Percentiles rank a stretch among this genome's conserved stretches.
phyloP scores from a whole-genome alignment of 2,888 invertebrate genomes.

The Pammene fasciana region DNA sequence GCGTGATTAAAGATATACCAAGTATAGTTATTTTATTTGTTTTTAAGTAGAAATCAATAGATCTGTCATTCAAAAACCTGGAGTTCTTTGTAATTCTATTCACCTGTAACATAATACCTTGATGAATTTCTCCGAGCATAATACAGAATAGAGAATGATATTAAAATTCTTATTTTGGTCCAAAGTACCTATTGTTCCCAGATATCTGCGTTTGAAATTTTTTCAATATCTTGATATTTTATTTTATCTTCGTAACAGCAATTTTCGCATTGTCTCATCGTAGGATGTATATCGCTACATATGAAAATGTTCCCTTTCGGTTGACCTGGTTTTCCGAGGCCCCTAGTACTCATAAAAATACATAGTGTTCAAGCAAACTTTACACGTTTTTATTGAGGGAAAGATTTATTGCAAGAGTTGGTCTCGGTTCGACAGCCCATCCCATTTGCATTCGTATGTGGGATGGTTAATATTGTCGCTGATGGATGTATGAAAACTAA shows the following conservation, averaged over 20 bases:
- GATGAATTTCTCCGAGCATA: neutral
- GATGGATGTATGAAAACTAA: neutral
- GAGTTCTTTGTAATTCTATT: no score
- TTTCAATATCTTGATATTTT: neutral
- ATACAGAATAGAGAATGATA: neutral
- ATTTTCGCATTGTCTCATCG: neutral
- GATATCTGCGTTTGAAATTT: neutral
- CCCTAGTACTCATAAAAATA: conserved; percentile 15
- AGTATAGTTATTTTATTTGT: no score
- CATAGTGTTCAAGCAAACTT: conserved; percentile 15
- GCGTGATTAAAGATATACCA: no score
- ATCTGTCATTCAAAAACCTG: no score
- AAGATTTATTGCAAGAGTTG: conserved; percentile 9
- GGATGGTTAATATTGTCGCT: neutral
- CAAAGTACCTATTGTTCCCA: no score
- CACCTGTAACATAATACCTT: no score
- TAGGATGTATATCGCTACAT: neutral
- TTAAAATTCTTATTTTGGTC: conserved; percentile 5
- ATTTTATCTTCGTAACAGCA: neutral
- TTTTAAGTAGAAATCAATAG: no score
- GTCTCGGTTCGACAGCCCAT: neutral
- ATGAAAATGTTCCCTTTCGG: neutral
- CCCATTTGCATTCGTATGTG: conserved; percentile 1
- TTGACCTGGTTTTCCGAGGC: neutral
- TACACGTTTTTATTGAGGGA: conserved; percentile 1